Evolutionary conservation across 2,113 vertebrate genomes (phyloP).

Genomic region (Nanorana parkeri): DNA sequence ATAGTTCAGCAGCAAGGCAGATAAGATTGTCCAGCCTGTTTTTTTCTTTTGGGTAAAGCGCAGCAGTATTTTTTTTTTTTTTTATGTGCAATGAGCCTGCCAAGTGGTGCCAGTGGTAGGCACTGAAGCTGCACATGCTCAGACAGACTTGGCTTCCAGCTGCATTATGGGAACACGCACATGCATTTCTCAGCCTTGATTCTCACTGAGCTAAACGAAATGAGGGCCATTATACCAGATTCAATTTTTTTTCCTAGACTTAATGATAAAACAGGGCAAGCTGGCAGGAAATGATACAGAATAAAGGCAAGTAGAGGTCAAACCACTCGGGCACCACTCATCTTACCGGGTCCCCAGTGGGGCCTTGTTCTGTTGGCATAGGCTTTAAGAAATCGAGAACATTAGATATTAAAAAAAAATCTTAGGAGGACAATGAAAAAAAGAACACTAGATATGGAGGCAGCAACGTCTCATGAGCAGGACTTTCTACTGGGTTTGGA

Average conservation of each 20-base stretch:
- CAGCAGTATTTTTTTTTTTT: not conserved
- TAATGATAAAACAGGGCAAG: slow-evolving; percentile 73
- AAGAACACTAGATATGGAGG: not conserved
- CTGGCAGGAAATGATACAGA: slow-evolving; percentile 75
- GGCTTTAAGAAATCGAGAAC: slow-evolving; percentile 85
- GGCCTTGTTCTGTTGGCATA: slow-evolving; percentile 98
- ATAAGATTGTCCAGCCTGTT: not conserved
- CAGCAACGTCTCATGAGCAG: slow-evolving; percentile 8
- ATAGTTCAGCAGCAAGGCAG: slow-evolving; percentile 14
- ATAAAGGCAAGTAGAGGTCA: slow-evolving; percentile 81
- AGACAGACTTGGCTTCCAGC: slow-evolving; percentile 75
- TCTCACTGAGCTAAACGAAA: not conserved
- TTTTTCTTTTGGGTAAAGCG: slow-evolving; percentile 58
- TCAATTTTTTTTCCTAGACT: slow-evolving; percentile 67
- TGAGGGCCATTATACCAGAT: slow-evolving; percentile 68
- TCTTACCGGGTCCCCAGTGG: slow-evolving; percentile 98
- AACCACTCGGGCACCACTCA: slow-evolving; percentile 76
- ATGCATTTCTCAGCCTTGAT: slow-evolving; percentile 75
- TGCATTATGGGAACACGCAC: slow-evolving; percentile 68
- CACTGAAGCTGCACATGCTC: slow-evolving; percentile 65
- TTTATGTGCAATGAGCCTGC: not conserved
- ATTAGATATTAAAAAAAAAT: slow-evolving; percentile 69
- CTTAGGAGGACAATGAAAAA: slow-evolving; percentile 6
- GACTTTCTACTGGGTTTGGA: slow-evolving; percentile 16
- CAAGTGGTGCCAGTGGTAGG: not conserved